phyloP scores from a whole-genome alignment of 2,113 vertebrate species.

The Cynopterus brachyotis region DNA sequence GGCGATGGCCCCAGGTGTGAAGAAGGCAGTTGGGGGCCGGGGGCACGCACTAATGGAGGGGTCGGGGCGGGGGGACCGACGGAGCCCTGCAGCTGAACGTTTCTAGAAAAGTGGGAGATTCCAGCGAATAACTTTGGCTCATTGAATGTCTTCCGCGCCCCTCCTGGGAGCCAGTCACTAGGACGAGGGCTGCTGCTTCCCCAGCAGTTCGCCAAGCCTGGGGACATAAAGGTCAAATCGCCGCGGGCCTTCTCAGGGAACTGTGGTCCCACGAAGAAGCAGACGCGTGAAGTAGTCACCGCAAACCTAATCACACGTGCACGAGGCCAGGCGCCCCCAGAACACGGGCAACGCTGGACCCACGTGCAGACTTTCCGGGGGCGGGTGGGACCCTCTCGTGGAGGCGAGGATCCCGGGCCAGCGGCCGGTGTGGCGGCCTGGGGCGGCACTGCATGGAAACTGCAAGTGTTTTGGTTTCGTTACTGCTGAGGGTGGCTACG shows the following conservation, averaged over 20 bases:
- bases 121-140: not conserved
- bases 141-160: not conserved
- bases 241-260: fast-evolving
- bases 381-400: fast-evolving
- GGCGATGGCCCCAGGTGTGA: not conserved
- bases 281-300: fast-evolving
- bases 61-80: fast-evolving
- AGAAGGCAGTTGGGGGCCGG: fast-evolving
- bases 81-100: not conserved
- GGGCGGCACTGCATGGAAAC: fast-evolving
- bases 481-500: fast-evolving
- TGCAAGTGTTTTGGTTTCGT: not conserved
- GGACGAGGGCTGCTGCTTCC: not conserved
- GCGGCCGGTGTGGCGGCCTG: not conserved
- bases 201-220: not conserved
- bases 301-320: fast-evolving
- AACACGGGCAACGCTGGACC: not conserved
- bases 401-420: fast-evolving
- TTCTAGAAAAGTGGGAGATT: not conserved
- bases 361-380: not conserved
- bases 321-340: fast-evolving
- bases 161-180: not conserved
- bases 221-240: not conserved
- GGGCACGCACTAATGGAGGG: not conserved
- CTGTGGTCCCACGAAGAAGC: not conserved